Conservation (phyloP, 2,888 invertebrate genomes). For the Orchesella flavescens region DNA sequence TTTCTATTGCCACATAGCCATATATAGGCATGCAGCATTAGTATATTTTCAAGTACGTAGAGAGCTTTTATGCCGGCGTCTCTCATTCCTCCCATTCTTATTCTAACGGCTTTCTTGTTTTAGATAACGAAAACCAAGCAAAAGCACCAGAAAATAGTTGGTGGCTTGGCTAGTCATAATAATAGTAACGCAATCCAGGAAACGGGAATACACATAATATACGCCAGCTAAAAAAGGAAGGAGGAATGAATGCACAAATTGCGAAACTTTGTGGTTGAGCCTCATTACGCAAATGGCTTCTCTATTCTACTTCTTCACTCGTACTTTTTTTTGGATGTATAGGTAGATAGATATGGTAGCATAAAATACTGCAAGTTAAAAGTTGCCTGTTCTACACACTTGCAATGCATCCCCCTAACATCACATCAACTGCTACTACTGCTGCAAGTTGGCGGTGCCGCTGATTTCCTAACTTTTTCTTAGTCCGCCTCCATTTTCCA, state of each 20-base stretch:
- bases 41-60: too few species aligned
- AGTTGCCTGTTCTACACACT: too few species aligned
- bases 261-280: slow-evolving; percentile 70
- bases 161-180: too few species aligned
- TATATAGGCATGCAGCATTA: too few species aligned
- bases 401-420: too few species aligned
- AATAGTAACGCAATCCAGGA: not conserved
- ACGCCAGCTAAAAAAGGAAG: slow-evolving; percentile 1
- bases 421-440: too few species aligned
- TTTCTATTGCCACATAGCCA: too few species aligned
- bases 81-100: not conserved
- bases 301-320: slow-evolving; percentile 43
- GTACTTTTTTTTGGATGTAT: not conserved
- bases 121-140: not conserved
- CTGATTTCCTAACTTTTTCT: too few species aligned
- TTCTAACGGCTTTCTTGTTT: not conserved
- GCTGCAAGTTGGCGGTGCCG: too few species aligned
- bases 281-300: slow-evolving; percentile 70
- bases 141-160: not conserved
- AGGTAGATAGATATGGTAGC: too few species aligned
- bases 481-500: too few species aligned
- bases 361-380: too few species aligned
- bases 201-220: not conserved
- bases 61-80: not conserved
- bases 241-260: slow-evolving; percentile 66